Conservation (phyloP, 1,140 invertebrate genomes). For the Frieseomelitta varia region DNA sequence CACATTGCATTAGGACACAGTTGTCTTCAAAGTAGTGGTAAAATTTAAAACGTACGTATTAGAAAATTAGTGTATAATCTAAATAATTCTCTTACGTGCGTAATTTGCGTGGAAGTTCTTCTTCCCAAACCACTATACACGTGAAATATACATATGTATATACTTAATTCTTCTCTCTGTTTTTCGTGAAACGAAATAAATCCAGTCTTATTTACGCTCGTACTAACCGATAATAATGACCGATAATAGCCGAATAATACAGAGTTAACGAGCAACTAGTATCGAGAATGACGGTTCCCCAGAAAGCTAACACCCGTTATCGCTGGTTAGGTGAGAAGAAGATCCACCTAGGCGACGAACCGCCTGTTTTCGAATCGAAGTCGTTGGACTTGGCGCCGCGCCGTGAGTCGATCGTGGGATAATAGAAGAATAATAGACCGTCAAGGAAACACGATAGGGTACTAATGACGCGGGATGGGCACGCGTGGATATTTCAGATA, state of each 20-base stretch:
- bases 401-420: constrained; percentile 35
- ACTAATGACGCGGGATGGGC: constrained; percentile 37
- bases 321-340: constrained; percentile 33
- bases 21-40: too few species aligned
- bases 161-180: not conserved
- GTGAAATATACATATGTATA: not conserved
- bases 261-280: not conserved
- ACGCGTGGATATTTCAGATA: constrained; percentile 40
- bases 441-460: constrained; percentile 38
- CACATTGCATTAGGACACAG: too few species aligned
- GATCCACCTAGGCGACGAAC: constrained; percentile 9
- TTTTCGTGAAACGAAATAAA: not conserved
- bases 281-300: not conserved
- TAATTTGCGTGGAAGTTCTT: too few species aligned
- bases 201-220: not conserved
- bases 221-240: not conserved
- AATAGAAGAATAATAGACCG: constrained; percentile 51
- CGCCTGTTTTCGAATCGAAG: constrained; percentile 1
- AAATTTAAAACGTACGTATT: too few species aligned
- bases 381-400: not conserved
- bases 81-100: too few species aligned
- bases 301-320: constrained; percentile 16
- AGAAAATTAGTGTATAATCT: too few species aligned
- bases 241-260: not conserved
- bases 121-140: too few species aligned